Evolutionary conservation across 2,797 vertebrate genomes (phyloP), one percentile per base, ranked within the genome.

Genomic region (Lepilemur ruficaudatus): DNA sequence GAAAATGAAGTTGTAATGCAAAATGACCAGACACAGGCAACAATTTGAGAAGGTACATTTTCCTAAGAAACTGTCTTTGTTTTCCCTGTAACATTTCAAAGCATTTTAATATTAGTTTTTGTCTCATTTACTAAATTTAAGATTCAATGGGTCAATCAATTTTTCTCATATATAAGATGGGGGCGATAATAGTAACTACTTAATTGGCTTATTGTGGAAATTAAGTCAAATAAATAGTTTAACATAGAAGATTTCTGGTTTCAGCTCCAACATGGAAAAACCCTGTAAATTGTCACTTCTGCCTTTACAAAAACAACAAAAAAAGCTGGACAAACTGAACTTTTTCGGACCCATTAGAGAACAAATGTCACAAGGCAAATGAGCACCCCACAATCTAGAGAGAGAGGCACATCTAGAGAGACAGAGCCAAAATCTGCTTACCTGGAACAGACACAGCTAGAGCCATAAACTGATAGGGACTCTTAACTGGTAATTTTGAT

Each of bases 121-220:
- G 50, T 52, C 9, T 73, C 57, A 50, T 63, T 93, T 79, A 52
- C 20, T 69, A 94, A 86, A 85, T 63, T 23, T 82, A 93, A 96
- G 17, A 76, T 52, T 87, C 23, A 52, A 14, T 48, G 22, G 32
- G 1, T 20, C 22, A 61, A 59, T 72, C 1, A 4, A 63, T 81
- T 95, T 92, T 93, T 85, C 32, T 17, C 23, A 59, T 38, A 32
- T 55, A 35, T 86, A 38, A 90, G 93, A 73, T 50, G 14, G 1
- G 1, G 5, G 7, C 20, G 83, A 38, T 59, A 41, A 65, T 18
- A 82, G 6, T 91, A 76, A 93, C 32, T 63, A 82, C 43, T 91
- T 35, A 69, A 70, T 61, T 89, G 57, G 3, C 43, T 81, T 96
- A 20, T 65, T 88, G 7, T 67, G 5, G 84, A 88, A 85, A 78